Conservation (phyloP, 2,797 vertebrate species). For the Falco columbarius region DNA sequence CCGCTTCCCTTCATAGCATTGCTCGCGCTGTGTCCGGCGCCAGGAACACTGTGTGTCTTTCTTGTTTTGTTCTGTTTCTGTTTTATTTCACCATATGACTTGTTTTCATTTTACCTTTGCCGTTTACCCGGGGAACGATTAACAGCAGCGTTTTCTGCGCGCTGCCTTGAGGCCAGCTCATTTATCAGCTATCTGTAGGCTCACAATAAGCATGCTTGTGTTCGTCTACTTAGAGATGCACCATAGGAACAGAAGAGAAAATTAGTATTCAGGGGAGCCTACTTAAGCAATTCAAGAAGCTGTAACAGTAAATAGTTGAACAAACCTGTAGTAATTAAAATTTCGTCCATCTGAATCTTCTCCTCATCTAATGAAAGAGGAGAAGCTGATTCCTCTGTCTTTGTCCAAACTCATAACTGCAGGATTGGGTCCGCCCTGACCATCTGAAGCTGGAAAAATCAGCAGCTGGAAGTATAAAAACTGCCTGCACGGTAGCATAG, state of each 20-base stretch:
- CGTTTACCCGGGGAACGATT: not conserved
- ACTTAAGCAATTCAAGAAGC: not conserved
- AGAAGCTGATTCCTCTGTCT: not conserved
- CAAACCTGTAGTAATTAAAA: not conserved
- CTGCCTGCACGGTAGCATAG: not conserved
- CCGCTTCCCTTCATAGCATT: not conserved
- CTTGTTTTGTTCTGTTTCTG: not conserved
- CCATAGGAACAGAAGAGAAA: not conserved
- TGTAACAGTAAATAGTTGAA: not conserved
- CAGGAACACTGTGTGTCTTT: not conserved
- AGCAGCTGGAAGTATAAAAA: not conserved
- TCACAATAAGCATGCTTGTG: accelerated
- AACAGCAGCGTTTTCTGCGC: not conserved
- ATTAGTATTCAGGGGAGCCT: not conserved
- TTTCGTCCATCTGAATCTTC: not conserved
- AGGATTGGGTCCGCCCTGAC: not conserved
- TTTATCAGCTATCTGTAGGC: not conserved
- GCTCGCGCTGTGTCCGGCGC: accelerated
- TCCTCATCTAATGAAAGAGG: not conserved
- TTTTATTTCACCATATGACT: not conserved
- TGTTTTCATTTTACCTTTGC: not conserved
- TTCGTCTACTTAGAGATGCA: not conserved
- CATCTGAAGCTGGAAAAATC: not conserved
- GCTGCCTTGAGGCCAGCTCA: not conserved
- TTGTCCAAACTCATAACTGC: not conserved